These are phyloP conservation scores for Metallyticus violacea DNA, from an alignment of 2,888 invertebrate species.

Conservation along the genomic window DNA sequence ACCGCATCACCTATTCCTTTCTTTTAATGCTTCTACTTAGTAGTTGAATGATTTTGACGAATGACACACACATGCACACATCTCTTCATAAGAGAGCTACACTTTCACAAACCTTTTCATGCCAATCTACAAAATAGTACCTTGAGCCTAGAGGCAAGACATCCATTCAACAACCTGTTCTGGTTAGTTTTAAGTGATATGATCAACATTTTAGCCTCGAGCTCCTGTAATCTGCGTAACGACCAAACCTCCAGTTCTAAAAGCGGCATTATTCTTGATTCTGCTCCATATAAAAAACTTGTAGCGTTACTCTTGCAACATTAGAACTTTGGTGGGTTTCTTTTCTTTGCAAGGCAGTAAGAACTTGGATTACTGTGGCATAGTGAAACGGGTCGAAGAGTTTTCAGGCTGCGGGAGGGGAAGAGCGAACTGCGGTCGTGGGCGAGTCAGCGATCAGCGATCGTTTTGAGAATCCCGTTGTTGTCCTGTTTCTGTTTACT, in stretches of 20 bases:
- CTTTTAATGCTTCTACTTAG: no score
- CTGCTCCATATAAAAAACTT: not conserved
- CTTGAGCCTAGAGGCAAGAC: not conserved
- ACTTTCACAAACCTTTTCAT: not conserved
- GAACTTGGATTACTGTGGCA: not conserved
- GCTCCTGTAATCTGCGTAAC: not conserved
- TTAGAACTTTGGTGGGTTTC: not conserved
- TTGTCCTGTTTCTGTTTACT: not conserved
- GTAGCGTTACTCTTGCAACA: not conserved
- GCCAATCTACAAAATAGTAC: not conserved
- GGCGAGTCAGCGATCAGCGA: not conserved
- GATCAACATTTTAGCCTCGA: not conserved
- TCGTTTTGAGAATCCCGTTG: not conserved
- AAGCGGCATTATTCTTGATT: not conserved
- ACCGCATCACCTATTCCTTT: no score
- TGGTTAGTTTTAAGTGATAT: not conserved
- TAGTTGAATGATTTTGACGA: no score
- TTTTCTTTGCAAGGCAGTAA: not conserved
- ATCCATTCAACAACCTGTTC: not conserved
- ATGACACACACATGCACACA: no score
- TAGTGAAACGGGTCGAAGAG: not conserved
- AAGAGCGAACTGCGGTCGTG: not conserved
- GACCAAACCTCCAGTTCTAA: not conserved
- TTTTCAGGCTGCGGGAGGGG: no score
- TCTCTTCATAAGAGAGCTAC: no score